Conservation (phyloP, 2,113 vertebrate genomes). For the Pandion haliaetus region DNA sequence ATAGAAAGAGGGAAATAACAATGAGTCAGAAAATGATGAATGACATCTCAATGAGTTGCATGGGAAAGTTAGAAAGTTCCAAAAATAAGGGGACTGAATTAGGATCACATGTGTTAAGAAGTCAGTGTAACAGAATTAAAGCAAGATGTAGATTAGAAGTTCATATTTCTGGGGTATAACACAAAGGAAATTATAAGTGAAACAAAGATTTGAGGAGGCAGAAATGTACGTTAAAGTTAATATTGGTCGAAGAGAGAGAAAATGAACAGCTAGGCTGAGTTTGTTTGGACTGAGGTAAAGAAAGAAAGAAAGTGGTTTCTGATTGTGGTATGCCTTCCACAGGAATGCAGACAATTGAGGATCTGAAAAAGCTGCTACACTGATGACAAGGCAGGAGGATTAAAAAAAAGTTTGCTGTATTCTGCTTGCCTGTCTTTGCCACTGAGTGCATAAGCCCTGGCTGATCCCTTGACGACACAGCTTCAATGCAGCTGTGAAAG, state of each 20-base stretch:
- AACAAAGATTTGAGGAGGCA: background rate
- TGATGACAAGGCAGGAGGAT: background rate
- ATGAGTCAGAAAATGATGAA: background rate
- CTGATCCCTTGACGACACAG: background rate
- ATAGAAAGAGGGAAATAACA: background rate
- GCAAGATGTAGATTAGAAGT: background rate
- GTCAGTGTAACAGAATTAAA: slow-evolving; percentile 6
- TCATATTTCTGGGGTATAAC: background rate
- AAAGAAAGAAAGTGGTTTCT: background rate
- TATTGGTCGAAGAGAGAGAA: background rate
- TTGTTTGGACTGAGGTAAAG: background rate
- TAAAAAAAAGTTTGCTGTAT: background rate
- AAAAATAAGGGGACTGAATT: slow-evolving; percentile 33
- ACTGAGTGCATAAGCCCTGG: background rate
- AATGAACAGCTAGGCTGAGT: background rate
- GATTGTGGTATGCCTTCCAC: background rate
- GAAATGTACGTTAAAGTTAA: background rate
- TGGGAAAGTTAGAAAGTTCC: slow-evolving; percentile 7
- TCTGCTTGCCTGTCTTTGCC: background rate
- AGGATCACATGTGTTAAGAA: slow-evolving; percentile 25
- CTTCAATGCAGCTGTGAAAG: background rate
- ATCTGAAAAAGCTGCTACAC: background rate
- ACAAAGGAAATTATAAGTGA: background rate
- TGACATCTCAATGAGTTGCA: background rate
- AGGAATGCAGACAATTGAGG: background rate